Percentiles rank a stretch among this genome's conserved stretches.
Conservation (phyloP, 2,888 invertebrate genomes). For the Caenorhabditis sinica region DNA sequence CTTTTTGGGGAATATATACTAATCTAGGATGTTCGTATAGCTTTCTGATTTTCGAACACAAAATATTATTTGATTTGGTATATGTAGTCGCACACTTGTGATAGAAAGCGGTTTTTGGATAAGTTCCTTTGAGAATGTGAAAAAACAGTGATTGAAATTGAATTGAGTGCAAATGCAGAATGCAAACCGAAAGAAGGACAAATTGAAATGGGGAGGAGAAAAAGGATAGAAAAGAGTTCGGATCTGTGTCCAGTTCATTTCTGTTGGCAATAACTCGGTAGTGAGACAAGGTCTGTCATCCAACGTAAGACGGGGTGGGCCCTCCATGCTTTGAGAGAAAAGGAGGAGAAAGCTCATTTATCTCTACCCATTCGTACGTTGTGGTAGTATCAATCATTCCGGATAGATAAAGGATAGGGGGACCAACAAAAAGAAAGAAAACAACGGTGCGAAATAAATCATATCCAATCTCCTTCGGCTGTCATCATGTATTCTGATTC, state of each 20-base stretch:
- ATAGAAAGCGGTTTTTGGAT: conserved; percentile 16
- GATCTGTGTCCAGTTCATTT: conserved; percentile 13
- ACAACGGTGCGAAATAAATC: conserved; percentile 51
- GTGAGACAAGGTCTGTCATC: conserved; percentile 25
- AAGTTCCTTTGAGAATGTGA: background rate
- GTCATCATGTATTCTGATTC: conserved; percentile 50
- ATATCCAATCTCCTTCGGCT: conserved; percentile 24
- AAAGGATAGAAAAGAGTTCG: conserved; percentile 25
- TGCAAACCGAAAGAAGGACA: conserved; percentile 9
- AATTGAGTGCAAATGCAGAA: conserved; percentile 45
- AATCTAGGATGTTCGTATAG: conserved; percentile 51
- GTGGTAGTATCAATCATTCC: conserved; percentile 60
- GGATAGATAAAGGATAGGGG: conserved; percentile 56
- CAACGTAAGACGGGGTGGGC: conserved; percentile 24
- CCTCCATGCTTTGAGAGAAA: conserved; percentile 43
- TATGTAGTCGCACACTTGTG: background rate
- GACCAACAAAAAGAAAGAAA: conserved; percentile 33
- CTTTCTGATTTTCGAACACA: conserved; percentile 49
- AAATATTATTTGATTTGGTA: conserved; percentile 41
- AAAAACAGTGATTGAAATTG: conserved; percentile 42
- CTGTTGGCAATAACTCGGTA: conserved; percentile 45
- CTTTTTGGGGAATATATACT: conserved; percentile 19
- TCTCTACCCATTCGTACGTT: conserved; percentile 55
- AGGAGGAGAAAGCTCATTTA: conserved; percentile 48
- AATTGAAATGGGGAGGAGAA: conserved; percentile 22